A percentile compares a stretch with the other conserved stretches of the same genome.
phyloP scores from a whole-genome alignment of 2,113 vertebrate genomes.

The Brachionichthys hirsutus region DNA sequence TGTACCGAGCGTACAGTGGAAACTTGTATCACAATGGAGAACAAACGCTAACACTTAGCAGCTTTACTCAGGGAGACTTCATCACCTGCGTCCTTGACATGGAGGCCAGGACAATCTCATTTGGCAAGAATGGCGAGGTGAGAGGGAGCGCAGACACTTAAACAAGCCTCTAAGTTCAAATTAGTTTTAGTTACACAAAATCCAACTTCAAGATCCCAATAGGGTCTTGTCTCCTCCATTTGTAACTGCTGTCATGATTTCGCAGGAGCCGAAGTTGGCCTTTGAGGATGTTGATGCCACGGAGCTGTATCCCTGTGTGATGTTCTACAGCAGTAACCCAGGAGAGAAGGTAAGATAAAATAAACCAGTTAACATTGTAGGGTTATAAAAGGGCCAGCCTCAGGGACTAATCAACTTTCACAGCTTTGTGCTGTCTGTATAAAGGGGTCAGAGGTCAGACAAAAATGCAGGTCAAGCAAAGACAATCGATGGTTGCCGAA shows the following conservation, averaged over 20 bases:
- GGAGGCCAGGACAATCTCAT: slow-evolving; percentile 82
- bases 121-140: slow-evolving; percentile 83
- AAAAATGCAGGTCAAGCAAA: no score
- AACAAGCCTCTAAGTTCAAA: background rate
- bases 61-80: slow-evolving; percentile 83
- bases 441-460: no score
- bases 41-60: slow-evolving; percentile 75
- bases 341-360: slow-evolving; percentile 78
- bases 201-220: no score
- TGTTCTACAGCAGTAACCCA: slow-evolving; percentile 85
- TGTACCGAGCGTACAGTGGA: slow-evolving; percentile 83
- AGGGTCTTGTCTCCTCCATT: background rate
- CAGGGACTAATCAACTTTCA: no score
- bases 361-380: background rate
- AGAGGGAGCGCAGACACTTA: background rate
- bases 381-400: no score
- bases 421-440: no score
- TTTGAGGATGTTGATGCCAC: slow-evolving; percentile 82
- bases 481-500: no score
- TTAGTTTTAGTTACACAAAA: no score
- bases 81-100: slow-evolving; percentile 83
- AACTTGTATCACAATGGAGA: slow-evolving; percentile 83
- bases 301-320: slow-evolving; percentile 81
- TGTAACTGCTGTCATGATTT: background rate
- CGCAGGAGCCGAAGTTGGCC: slow-evolving; percentile 80